Base-by-base conservation (phyloP, 1,140 invertebrate genomes). In the Halictus rubicundus region DNA sequence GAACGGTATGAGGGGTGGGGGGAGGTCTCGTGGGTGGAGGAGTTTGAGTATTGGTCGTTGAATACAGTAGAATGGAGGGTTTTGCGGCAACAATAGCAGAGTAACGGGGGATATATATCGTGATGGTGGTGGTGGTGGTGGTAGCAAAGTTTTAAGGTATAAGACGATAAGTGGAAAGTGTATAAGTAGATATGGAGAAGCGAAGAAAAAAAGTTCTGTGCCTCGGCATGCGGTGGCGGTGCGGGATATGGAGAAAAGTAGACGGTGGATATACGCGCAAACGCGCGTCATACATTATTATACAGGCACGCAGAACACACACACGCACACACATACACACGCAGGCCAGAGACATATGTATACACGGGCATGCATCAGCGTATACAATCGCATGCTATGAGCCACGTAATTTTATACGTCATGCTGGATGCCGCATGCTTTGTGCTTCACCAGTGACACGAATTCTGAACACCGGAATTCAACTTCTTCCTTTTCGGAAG, bases 121-220 rank as follows among this genome's bases (percentile, higher is more conserved):
- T 82, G 27, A 59, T 82, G 49, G 65, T 78, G 73, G 74, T 32
- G 32, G 32, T 2, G 32, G 32, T 82, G 49, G 65, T 78, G 73
- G 74, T 69, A 68, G 46, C 79, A 75, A 66, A 65, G 85, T 71
- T 86, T 82, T 68, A 68, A 66, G 57, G 14, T 86, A 79, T 81
- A 86, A 82, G 83, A 82, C 83, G 79, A 85, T 82, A 85, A 82
- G 84, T 86, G 80, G 80, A 85, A 37, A 82, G 74, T 85, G 61
- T 86, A 79, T 75, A 81, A 85, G 71, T 86, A 85, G 75, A 84
- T 80, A 86, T 85, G 84, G 83, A 85, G 74, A 85, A 86, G 84
- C 84, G 72, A 79, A 79, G 80, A 73, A 82, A 71, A 79, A 78
- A 76, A 49, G 80, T 84, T 75, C 78, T 72, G 87, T 89, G 87